Evolutionary conservation across 1,140 invertebrate genomes (phyloP), one percentile per base, ranked within the genome.

Genomic region (Zaprionus taronus): DNA sequence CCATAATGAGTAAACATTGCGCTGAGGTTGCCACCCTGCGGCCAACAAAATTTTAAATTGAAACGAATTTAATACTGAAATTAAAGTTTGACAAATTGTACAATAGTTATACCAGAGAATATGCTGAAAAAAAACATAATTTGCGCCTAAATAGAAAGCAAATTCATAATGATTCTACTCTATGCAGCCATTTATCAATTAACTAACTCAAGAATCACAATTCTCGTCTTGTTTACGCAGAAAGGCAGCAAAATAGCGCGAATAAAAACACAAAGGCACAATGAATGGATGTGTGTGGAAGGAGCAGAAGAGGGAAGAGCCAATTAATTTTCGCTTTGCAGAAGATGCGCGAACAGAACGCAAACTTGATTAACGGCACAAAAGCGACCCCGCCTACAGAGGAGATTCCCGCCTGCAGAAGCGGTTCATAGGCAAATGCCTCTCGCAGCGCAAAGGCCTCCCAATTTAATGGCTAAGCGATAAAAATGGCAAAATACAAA

Each of bases 281-380:
- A 9, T 63, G 11, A 12, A 28, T 26, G 14, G 5, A 31, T 14
- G 36, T n/a, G 24, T 5, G 47, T 11, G 11, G 15, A 12, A 4
- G 12, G 15, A 4, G 12, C 12, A 5, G 22, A 20, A 5, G 22
- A 20, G 22, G 26, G 31, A 20, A 38, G 62, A 72, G 72, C 74
- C 85, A 89, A 89, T 89, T 89, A 89, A 89, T 89, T 81, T 89
- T 84, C 84, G 81, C 81, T 89, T 87, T 81, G 61, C 47, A 64
- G 38, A 79, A 85, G 51, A 66, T 58, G 65, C 20, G 56, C 41
- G 38, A 79, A 75, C 53, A 81, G 78, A 81, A 60, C 79, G 70
- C 67, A 86, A 80, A 87, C 77, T 86, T 86, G 83, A 86, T 86
- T 86, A 86, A 78, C 82, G 79, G 73, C 73, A 64, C 49, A 64